These are phyloP conservation scores for Trachelus iudaicus DNA, from an alignment of 2,888 invertebrate genomes.

Conservation along the genomic window DNA sequence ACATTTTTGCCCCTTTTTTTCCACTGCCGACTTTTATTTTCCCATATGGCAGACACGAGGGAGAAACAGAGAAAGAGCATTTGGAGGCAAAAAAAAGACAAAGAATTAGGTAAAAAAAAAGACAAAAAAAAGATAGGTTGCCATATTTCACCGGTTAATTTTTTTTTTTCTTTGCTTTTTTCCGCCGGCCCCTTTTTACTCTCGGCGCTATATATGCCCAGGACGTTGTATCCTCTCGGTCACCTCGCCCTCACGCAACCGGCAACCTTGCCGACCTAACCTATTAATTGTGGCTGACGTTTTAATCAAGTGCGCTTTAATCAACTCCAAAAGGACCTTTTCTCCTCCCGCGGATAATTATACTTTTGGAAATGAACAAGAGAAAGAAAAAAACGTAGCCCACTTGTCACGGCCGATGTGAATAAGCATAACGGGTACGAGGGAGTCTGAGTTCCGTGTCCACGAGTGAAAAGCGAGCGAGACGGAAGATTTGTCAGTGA, in stretches of 20 bases:
- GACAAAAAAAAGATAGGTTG: neutral
- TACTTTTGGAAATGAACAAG: neutral
- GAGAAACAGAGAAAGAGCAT: neutral
- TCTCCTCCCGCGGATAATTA: neutral
- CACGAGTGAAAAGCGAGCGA: neutral
- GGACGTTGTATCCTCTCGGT: neutral
- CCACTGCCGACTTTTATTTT: too few relatives aligned
- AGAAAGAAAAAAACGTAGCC: neutral
- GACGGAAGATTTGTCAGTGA: neutral
- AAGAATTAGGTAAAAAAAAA: neutral
- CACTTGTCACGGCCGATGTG: neutral
- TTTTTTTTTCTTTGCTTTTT: neutral
- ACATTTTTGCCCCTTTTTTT: too few relatives aligned
- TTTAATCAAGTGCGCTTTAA: neutral
- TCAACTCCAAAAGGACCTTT: neutral
- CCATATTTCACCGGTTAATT: neutral
- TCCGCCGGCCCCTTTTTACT: neutral
- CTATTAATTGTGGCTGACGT: neutral
- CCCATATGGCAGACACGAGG: too few relatives aligned
- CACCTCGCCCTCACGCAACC: neutral
- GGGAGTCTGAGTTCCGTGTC: neutral
- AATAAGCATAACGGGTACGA: neutral
- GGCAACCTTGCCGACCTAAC: neutral
- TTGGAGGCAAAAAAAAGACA: neutral
- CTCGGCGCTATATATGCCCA: neutral